Percentiles rank a stretch among this genome's conserved stretches.
These are phyloP conservation scores for Sebastes kiyomatsui DNA, from an alignment of 2,797 vertebrate species.

Conservation along the genomic window DNA sequence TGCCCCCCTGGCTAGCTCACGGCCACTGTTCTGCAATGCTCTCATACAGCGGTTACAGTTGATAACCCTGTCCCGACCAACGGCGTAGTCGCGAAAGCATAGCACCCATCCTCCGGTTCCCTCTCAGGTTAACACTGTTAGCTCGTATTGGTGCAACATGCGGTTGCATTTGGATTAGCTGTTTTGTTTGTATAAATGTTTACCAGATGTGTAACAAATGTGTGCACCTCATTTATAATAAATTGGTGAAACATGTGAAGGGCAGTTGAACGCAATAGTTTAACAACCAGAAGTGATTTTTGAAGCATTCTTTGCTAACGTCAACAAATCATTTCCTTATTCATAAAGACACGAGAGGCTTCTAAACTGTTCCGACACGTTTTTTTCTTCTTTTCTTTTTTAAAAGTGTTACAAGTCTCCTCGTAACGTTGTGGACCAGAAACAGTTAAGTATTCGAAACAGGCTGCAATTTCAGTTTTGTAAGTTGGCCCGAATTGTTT, in stretches of 20 bases:
- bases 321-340: neutral
- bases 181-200: constrained; percentile 10
- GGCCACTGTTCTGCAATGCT: too few relatives aligned
- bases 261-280: neutral
- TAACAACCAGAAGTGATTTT: neutral
- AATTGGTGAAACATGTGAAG: constrained; percentile 1
- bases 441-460: constrained; percentile 50
- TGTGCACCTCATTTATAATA: constrained; percentile 1
- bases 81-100: too few relatives aligned
- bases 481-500: constrained; percentile 66
- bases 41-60: too few relatives aligned
- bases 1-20: too few relatives aligned
- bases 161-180: neutral
- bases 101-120: too few relatives aligned
- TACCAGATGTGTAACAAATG: constrained; percentile 15
- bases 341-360: neutral
- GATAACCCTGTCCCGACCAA: too few relatives aligned
- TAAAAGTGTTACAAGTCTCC: neutral
- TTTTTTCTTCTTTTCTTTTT: neutral
- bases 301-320: neutral
- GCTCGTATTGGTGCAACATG: neutral
- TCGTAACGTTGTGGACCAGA: neutral
- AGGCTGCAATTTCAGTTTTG: constrained; percentile 50
- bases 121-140: too few relatives aligned
- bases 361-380: neutral